phyloP scores from a whole-genome alignment of 2,113 vertebrate species.

The Leuciscus idus region DNA sequence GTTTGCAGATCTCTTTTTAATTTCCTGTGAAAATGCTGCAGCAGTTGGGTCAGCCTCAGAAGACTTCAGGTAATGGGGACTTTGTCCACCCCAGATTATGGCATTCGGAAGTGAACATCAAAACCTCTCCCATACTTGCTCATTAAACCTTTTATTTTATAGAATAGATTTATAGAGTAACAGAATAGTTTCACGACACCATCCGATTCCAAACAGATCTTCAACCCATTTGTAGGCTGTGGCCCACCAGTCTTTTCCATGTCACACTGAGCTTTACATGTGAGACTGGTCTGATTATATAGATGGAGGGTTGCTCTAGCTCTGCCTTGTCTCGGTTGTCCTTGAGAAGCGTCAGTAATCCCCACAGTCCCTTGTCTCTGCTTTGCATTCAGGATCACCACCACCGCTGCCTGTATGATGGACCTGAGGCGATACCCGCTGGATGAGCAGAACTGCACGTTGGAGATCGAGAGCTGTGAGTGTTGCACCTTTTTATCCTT shows the following conservation, averaged over 20 bases:
- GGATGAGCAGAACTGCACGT: constrained; percentile 96
- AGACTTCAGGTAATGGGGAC: background rate
- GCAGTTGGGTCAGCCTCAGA: background rate
- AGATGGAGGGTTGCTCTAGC: constrained; percentile 28
- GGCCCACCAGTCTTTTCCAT: too few relatives aligned
- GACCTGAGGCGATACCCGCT: constrained; percentile 93
- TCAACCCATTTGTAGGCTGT: background rate
- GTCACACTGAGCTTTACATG: too few relatives aligned
- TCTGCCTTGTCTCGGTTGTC: constrained; percentile 46
- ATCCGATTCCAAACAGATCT: background rate
- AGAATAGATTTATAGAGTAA: too few relatives aligned
- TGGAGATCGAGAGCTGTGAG: constrained; percentile 99
- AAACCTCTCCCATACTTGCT: background rate
- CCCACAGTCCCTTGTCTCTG: constrained; percentile 51
- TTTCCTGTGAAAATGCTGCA: constrained; percentile 4
- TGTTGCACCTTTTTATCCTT: constrained; percentile 55
- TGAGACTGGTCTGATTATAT: too few relatives aligned
- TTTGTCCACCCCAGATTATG: background rate
- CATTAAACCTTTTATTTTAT: background rate
- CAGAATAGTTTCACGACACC: too few relatives aligned
- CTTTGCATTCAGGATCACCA: constrained; percentile 87
- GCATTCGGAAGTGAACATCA: too few relatives aligned
- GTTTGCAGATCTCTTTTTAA: background rate
- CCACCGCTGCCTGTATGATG: constrained; percentile 98
- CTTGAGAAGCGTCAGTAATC: constrained; percentile 55